Percentiles rank a stretch among this genome's conserved stretches.
Conservation (phyloP, 2,113 vertebrate species). For the Falcunculus frontatus region DNA sequence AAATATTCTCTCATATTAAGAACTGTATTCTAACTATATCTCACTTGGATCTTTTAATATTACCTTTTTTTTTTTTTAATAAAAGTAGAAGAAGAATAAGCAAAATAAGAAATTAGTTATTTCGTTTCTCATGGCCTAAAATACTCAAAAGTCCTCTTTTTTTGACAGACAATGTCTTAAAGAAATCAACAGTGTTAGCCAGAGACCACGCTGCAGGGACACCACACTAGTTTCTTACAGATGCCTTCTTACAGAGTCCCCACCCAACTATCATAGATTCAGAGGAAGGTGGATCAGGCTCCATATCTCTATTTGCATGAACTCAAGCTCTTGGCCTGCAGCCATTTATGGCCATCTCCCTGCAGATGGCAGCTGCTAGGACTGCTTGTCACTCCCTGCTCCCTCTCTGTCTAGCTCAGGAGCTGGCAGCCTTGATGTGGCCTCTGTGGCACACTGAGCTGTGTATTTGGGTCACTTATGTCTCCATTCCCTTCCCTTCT, state of each 20-base stretch:
- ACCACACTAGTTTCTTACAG: neutral
- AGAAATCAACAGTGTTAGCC: neutral
- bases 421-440: neutral
- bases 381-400: neutral
- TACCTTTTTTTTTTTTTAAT: neutral
- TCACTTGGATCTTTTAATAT: neutral
- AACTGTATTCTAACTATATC: neutral
- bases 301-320: neutral
- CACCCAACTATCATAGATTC: neutral
- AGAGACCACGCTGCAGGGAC: neutral
- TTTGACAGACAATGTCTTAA: neutral
- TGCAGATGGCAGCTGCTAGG: neutral
- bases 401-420: neutral
- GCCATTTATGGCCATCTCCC: neutral
- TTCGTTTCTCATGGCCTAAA: neutral
- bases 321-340: neutral
- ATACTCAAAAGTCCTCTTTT: neutral
- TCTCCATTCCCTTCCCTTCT: neutral
- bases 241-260: accelerated
- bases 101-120: neutral
- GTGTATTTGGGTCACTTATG: neutral
- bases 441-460: neutral
- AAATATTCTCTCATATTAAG: neutral
- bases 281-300: neutral
- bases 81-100: neutral